These are phyloP conservation scores for Brachionus paranguensis DNA, from an alignment of 1,140 invertebrate genomes.

Conservation along the genomic window DNA sequence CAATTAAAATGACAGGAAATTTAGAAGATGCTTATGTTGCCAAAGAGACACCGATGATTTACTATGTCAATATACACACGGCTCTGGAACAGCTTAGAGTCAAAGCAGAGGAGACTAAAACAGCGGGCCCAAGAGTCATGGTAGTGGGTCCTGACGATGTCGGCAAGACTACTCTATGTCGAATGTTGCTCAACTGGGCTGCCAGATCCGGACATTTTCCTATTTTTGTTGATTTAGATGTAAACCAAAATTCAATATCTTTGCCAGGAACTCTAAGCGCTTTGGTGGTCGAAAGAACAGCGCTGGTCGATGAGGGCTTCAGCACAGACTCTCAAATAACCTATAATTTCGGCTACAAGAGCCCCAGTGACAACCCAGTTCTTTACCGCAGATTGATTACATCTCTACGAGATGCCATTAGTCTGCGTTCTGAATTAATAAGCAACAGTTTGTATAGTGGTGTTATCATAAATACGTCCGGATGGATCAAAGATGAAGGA, in stretches of 20 bases:
- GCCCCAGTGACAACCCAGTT: conserved; percentile 69
- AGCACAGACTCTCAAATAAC: conserved; percentile 66
- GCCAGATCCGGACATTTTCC: conserved; percentile 64
- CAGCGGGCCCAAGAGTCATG: conserved; percentile 62
- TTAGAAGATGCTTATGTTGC: conserved; percentile 59
- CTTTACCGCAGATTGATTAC: conserved; percentile 76
- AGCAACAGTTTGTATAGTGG: conserved; percentile 77
- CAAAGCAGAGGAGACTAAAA: conserved; percentile 67
- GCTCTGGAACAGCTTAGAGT: conserved; percentile 80
- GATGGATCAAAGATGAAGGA: conserved; percentile 82
- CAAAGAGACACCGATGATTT: conserved; percentile 90
- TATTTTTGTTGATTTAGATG: conserved; percentile 89
- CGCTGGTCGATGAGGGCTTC: conserved; percentile 81
- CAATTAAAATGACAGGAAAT: conserved; percentile 35
- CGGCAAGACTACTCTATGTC: conserved; percentile 82
- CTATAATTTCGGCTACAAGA: conserved; percentile 85
- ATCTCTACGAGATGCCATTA: conserved; percentile 75
- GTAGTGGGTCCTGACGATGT: conserved; percentile 89
- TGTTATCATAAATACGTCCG: conserved; percentile 95
- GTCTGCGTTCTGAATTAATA: conserved; percentile 75
- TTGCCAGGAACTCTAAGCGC: conserved; percentile 85
- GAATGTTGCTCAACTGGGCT: conserved; percentile 74
- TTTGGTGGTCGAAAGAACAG: conserved; percentile 78
- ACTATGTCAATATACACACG: conserved; percentile 89
- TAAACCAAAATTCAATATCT: conserved; percentile 72